phyloP scores from a whole-genome alignment of 2,888 invertebrate genomes.

The Hesperia comma region DNA sequence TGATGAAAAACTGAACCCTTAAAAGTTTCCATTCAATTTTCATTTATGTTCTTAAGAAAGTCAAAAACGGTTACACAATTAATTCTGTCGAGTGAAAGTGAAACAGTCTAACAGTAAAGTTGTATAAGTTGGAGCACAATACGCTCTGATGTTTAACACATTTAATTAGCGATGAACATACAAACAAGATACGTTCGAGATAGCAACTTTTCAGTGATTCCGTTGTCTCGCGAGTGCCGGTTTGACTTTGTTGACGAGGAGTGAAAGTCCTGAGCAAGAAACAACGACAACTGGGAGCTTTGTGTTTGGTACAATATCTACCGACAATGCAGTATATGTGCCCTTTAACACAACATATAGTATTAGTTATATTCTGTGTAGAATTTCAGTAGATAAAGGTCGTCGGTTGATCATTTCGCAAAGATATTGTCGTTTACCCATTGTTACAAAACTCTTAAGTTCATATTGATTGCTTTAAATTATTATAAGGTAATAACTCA shows the following conservation, averaged over 20 bases:
- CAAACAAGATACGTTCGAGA: not conserved
- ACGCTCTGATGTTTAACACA: not conserved
- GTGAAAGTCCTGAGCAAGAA: not conserved
- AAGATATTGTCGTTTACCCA: no score
- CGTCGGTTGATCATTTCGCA: no score
- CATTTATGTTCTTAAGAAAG: no score
- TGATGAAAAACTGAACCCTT: no score
- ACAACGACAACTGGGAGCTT: not conserved
- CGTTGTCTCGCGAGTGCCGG: not conserved
- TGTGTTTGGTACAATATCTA: not conserved
- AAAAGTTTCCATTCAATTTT: no score
- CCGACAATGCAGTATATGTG: not conserved
- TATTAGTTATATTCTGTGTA: not conserved
- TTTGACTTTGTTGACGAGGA: not conserved
- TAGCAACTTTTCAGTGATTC: not conserved
- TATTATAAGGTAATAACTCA: no score
- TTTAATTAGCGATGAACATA: conserved; percentile 3
- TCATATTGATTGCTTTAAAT: no score
- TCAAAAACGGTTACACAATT: no score
- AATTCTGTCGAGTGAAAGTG: no score
- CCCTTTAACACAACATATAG: not conserved
- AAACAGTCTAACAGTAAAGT: not conserved
- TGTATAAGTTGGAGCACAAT: not conserved
- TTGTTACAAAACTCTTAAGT: no score
- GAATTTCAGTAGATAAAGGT: no score